Percentiles rank a stretch among this genome's conserved stretches.
Evolutionary conservation across 2,113 vertebrate genomes (phyloP).

Genomic region (Megaleporinus macrocephalus): DNA sequence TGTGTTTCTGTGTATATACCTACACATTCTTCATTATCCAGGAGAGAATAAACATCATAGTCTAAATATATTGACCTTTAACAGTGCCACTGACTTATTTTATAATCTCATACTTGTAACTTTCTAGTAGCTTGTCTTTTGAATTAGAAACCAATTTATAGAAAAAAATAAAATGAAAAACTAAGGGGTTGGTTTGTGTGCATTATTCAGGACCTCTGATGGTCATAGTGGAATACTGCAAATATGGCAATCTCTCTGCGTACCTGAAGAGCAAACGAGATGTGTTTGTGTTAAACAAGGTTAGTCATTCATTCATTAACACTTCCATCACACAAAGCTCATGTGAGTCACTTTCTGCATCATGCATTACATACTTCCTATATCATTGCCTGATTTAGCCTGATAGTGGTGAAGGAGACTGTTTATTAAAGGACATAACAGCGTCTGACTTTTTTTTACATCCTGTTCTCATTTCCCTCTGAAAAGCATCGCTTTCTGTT

Average conservation of each 20-base stretch:
- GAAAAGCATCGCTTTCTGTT: slow-evolving; percentile 35
- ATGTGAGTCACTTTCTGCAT: not conserved
- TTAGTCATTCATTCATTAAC: slow-evolving; percentile 63
- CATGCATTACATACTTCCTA: slow-evolving; percentile 15
- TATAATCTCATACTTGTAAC: too few relatives aligned
- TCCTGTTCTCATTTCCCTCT: slow-evolving; percentile 49
- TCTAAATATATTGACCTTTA: too few relatives aligned
- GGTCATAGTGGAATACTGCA: slow-evolving; percentile 96
- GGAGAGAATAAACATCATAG: too few relatives aligned
- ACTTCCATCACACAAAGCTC: not conserved
- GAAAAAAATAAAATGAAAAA: not conserved
- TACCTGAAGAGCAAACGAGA: slow-evolving; percentile 92
- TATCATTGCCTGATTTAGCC: not conserved
- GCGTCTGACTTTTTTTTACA: not conserved
- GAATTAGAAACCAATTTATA: too few relatives aligned
- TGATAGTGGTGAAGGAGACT: not conserved
- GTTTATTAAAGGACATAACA: slow-evolving; percentile 5
- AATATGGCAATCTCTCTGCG: slow-evolving; percentile 90
- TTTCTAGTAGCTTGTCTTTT: too few relatives aligned
- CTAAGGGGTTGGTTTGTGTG: not conserved
- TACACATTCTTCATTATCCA: too few relatives aligned
- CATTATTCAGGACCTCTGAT: slow-evolving; percentile 86
- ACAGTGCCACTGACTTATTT: too few relatives aligned
- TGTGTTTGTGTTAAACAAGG: slow-evolving; percentile 83
- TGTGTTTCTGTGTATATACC: slow-evolving; percentile 11